phyloP scores from a whole-genome alignment of 1,140 invertebrate species.

The Macrotrachela quadricornifera region DNA sequence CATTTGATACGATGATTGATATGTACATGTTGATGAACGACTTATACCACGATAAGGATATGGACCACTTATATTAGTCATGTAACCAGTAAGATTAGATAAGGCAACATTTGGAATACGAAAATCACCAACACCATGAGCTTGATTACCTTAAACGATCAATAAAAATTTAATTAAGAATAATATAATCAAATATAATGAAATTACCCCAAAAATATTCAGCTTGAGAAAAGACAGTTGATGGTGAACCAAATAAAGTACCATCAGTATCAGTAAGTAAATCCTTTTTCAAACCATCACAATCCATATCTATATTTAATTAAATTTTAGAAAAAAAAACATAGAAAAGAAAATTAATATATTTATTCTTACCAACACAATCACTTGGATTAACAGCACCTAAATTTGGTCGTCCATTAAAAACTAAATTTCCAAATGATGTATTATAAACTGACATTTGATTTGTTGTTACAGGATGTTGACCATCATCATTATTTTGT shows the following conservation, averaged over 20 bases:
- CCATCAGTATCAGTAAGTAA: conserved; percentile 20
- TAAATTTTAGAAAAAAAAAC: too few relatives aligned
- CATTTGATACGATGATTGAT: conserved; percentile 14
- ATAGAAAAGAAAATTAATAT: too few relatives aligned
- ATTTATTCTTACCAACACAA: not conserved
- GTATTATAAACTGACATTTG: not conserved
- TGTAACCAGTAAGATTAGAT: conserved; percentile 14
- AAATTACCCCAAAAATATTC: conserved; percentile 18
- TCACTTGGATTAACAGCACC: conserved; percentile 6
- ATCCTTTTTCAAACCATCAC: conserved; percentile 23
- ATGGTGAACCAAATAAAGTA: conserved; percentile 13
- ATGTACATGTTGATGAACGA: conserved; percentile 12
- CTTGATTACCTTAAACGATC: conserved; percentile 7
- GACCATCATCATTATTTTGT: conserved; percentile 3
- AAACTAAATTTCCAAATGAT: not conserved
- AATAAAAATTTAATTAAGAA: too few relatives aligned
- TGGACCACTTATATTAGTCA: conserved; percentile 11
- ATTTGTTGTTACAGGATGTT: conserved; percentile 1
- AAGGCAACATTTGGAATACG: conserved; percentile 20
- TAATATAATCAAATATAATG: too few relatives aligned
- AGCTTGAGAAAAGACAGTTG: conserved; percentile 16
- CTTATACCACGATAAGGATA: conserved; percentile 17
- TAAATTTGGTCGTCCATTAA: conserved; percentile 2
- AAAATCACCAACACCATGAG: conserved; percentile 22
- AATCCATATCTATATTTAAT: conserved; percentile 20